phyloP scores from a whole-genome alignment of 1,140 invertebrate genomes.

The Zelostemma sp. region DNA sequence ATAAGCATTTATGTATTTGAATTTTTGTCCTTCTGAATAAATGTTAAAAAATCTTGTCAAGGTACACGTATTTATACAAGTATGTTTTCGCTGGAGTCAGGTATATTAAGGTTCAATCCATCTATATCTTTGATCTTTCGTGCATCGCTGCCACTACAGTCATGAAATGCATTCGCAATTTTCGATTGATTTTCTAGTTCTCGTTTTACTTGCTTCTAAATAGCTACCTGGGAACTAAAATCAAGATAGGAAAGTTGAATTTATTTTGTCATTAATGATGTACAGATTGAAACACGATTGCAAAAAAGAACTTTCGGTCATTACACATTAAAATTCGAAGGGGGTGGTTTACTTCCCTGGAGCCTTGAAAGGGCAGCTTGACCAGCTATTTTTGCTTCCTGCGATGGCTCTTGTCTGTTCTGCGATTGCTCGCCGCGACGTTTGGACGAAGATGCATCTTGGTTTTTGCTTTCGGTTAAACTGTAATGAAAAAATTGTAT shows the following conservation, averaged over 20 bases:
- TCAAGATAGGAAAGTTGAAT: too few relatives aligned
- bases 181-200: constrained; percentile 68
- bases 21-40: too few relatives aligned
- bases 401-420: constrained; percentile 74
- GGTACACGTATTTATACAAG: too few relatives aligned
- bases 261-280: too few relatives aligned
- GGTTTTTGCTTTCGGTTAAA: constrained; percentile 49
- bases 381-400: constrained; percentile 82
- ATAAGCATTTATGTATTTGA: too few relatives aligned
- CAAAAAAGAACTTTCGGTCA: too few relatives aligned
- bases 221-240: constrained; percentile 68
- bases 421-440: constrained; percentile 20
- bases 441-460: constrained; percentile 18
- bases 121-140: constrained; percentile 28
- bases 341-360: constrained; percentile 71
- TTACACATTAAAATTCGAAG: constrained; percentile 76
- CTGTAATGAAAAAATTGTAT: constrained; percentile 44
- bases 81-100: constrained; percentile 65
- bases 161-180: constrained; percentile 40
- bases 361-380: constrained; percentile 86
- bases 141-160: constrained; percentile 36
- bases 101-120: constrained; percentile 41
- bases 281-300: too few relatives aligned
- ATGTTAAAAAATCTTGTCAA: too few relatives aligned
- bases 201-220: constrained; percentile 81